These are phyloP conservation scores for Globodera rostochiensis DNA, from an alignment of 1,140 invertebrate species.

Conservation along the genomic window DNA sequence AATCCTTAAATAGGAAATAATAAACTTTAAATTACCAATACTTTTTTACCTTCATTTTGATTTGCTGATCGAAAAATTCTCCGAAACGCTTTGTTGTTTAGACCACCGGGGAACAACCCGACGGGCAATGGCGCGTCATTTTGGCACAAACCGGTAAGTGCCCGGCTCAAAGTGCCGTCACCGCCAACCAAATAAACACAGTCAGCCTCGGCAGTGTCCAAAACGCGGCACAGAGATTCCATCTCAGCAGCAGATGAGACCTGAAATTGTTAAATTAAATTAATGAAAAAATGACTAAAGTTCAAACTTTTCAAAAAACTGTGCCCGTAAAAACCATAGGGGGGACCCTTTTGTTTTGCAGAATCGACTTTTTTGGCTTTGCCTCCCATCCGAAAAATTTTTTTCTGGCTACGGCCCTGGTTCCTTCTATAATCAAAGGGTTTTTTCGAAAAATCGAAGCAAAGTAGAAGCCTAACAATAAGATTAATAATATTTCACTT, in stretches of 20 bases:
- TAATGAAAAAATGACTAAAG: background rate
- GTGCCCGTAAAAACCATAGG: no score
- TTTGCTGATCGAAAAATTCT: constrained; percentile 13
- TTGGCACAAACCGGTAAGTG: constrained; percentile 26
- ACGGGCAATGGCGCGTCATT: constrained; percentile 31
- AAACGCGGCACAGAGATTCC: constrained; percentile 27
- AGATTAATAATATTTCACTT: no score
- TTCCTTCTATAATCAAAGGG: no score
- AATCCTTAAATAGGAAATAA: constrained; percentile 12
- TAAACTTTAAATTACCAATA: constrained; percentile 5
- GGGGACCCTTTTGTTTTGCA: no score
- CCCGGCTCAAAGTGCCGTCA: constrained; percentile 40
- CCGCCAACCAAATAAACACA: constrained; percentile 43
- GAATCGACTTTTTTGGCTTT: no score
- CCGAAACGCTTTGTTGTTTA: constrained; percentile 25
- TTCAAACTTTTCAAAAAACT: background rate
- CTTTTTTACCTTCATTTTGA: constrained; percentile 14
- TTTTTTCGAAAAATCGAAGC: no score
- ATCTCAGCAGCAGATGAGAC: constrained; percentile 31
- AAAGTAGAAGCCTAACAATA: no score
- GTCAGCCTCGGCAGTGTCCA: constrained; percentile 42
- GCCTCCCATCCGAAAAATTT: no score
- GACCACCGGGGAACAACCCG: constrained; percentile 44
- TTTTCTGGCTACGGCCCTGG: no score
- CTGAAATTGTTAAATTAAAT: background rate